Conservation (phyloP, 2,888 invertebrate genomes). For the Antitype chi region DNA sequence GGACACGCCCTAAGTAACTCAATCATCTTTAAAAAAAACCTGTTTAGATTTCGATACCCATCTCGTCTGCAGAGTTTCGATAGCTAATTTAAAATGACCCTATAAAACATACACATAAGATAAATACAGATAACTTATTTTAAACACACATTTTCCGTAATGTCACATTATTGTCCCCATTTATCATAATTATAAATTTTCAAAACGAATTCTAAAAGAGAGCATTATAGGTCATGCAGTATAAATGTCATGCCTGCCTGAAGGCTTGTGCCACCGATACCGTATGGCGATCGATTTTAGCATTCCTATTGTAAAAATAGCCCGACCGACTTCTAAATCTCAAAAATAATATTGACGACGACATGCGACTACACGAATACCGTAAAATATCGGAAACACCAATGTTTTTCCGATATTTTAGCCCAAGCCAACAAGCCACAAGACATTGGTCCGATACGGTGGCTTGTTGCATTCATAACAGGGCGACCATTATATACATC, state of each 20-base stretch:
- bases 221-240: background rate
- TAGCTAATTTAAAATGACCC: too few species aligned
- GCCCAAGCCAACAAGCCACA: too few species aligned
- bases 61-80: too few species aligned
- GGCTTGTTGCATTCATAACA: too few species aligned
- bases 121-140: background rate
- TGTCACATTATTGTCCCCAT: conserved; percentile 13
- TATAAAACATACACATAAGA: background rate
- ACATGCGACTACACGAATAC: background rate
- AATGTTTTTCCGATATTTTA: too few species aligned
- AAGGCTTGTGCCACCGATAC: background rate
- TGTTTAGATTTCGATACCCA: too few species aligned
- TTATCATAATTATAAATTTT: conserved; percentile 6
- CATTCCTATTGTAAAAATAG: background rate
- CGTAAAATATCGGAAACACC: background rate
- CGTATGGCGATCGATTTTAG: conserved; percentile 1
- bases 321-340: background rate
- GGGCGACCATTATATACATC: background rate
- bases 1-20: too few species aligned
- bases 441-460: conserved; percentile 3
- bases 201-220: background rate
- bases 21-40: too few species aligned
- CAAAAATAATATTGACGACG: conserved; percentile 25
- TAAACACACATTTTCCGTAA: conserved; percentile 30
- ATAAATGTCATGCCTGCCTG: background rate